Evolutionary conservation across 2,797 vertebrate species (phyloP).

Genomic region (Diceros bicornis): DNA sequence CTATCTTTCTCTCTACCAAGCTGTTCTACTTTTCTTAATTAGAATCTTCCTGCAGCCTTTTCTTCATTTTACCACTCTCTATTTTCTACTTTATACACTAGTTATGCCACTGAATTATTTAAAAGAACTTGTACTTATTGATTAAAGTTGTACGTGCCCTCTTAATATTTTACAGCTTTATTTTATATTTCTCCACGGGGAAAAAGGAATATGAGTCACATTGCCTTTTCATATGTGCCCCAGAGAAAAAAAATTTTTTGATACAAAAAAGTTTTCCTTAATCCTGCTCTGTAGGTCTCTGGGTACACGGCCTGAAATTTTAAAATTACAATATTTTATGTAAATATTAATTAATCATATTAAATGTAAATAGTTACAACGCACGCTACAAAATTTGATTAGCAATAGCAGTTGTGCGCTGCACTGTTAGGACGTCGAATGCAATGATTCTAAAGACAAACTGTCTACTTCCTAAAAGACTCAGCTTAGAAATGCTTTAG

Average conservation of each 20-base stretch:
- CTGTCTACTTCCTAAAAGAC: slow-evolving; percentile 24
- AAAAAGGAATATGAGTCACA: slow-evolving; percentile 29
- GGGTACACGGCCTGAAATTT: slow-evolving; percentile 24
- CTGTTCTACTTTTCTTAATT: background rate
- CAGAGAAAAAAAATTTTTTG: background rate
- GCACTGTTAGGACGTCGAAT: background rate
- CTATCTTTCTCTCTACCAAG: background rate
- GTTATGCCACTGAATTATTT: background rate
- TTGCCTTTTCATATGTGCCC: slow-evolving; percentile 31
- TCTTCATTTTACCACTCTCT: slow-evolving; percentile 2
- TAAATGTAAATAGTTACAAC: slow-evolving; percentile 2
- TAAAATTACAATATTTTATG: slow-evolving; percentile 48
- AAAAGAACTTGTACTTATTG: slow-evolving; percentile 10
- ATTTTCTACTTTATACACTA: background rate
- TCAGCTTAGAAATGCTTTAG: slow-evolving; percentile 48
- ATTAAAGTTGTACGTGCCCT: background rate
- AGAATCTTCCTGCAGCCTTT: background rate
- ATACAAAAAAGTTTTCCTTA: slow-evolving; percentile 25
- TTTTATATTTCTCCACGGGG: background rate
- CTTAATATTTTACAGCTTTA: slow-evolving; percentile 37
- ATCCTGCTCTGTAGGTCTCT: slow-evolving; percentile 42
- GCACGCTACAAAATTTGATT: slow-evolving; percentile 30
- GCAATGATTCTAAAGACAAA: slow-evolving; percentile 59
- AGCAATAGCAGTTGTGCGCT: background rate
- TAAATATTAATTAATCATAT: background rate